These are phyloP conservation scores for Oriolus oriolus DNA, from an alignment of 2,113 vertebrate genomes.

Conservation along the genomic window DNA sequence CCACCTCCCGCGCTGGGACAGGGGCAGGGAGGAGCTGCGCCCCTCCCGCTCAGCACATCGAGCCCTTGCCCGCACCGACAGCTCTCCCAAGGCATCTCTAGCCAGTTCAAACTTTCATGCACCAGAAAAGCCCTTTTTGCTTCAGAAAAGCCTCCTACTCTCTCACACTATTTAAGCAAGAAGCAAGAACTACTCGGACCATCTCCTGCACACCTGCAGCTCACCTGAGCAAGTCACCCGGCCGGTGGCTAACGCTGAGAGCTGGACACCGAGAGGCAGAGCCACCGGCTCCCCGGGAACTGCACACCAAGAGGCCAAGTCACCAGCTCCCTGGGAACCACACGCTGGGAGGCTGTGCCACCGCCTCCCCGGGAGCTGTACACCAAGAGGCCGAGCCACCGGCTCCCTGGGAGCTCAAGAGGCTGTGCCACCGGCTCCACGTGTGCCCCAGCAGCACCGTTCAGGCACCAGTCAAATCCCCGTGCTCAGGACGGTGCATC, in stretches of 20 bases:
- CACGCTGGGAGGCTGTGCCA: not conserved
- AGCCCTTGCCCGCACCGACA: not conserved
- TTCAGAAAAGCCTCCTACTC: not conserved
- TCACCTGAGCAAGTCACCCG: not conserved
- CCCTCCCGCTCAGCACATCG: not conserved
- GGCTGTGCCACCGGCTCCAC: not conserved
- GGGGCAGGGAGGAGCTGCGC: not conserved
- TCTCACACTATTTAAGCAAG: not conserved
- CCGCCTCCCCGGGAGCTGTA: not conserved
- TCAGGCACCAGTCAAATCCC: not conserved
- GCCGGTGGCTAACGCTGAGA: not conserved
- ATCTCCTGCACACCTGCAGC: not conserved
- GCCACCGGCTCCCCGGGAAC: not conserved
- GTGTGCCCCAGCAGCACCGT: accelerated
- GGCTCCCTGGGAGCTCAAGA: accelerated
- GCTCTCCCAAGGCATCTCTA: not conserved
- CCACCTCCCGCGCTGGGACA: not conserved
- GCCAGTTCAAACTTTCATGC: not conserved
- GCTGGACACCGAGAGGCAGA: not conserved
- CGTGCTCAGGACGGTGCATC: not conserved
- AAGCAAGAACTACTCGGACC: not conserved
- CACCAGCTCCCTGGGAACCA: not conserved
- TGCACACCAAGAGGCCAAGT: not conserved
- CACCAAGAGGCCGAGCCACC: not conserved
- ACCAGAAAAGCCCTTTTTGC: not conserved